A percentile compares a stretch with the other conserved stretches of the same genome.
Conservation (phyloP, 1,140 invertebrate species). For the Drosophila biarmipes region DNA sequence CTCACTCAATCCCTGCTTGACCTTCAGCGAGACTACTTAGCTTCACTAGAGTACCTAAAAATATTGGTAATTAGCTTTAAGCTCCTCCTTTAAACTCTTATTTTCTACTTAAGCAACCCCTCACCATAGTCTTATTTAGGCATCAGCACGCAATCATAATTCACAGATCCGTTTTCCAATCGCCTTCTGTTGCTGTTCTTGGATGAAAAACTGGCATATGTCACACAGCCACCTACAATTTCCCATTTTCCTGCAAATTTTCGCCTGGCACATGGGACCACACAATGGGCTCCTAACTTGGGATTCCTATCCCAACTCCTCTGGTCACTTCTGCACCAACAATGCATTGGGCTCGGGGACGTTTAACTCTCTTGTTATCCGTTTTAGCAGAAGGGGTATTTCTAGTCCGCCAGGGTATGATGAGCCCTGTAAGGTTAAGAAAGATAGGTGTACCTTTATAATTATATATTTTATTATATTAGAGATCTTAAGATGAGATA, state of each 20-base stretch:
- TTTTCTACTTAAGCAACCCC: too few relatives aligned
- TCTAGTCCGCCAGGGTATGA: not conserved
- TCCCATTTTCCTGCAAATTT: conserved; percentile 1
- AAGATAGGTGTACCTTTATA: too few relatives aligned
- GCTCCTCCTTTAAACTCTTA: too few relatives aligned
- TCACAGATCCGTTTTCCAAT: conserved; percentile 16
- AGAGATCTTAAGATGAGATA: too few relatives aligned
- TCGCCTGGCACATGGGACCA: conserved; percentile 6
- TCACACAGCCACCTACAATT: not conserved
- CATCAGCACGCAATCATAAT: conserved; percentile 15
- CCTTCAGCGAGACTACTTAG: too few relatives aligned
- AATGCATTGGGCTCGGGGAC: conserved; percentile 15
- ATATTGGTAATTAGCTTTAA: too few relatives aligned
- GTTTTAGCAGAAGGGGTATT: conserved; percentile 5
- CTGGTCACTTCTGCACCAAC: conserved; percentile 42
- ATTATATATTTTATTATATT: too few relatives aligned
- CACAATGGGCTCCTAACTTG: conserved; percentile 14
- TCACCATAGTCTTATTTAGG: too few relatives aligned
- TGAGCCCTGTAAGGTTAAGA: not conserved
- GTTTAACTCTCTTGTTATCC: conserved; percentile 40
- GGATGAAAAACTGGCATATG: conserved; percentile 14
- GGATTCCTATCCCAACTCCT: not conserved
- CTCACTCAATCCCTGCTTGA: not conserved
- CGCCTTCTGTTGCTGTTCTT: conserved; percentile 10
- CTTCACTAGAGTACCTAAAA: not conserved